Percentiles rank a stretch among this genome's conserved stretches.
Conservation (phyloP, 2,888 invertebrate species). For the Lithophane ornitopus region DNA sequence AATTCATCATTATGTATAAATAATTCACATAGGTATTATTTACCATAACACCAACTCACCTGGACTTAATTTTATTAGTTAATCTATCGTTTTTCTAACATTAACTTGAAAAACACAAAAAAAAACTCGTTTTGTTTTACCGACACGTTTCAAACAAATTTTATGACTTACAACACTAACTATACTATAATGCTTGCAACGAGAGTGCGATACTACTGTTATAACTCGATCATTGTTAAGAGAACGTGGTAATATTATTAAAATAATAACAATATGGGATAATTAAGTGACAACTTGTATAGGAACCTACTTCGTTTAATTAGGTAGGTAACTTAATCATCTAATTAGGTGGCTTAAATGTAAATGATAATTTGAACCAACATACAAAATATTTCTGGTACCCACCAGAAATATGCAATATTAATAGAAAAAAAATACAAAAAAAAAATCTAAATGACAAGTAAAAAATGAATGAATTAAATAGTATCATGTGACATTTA, state of each 20-base stretch:
- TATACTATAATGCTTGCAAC: not conserved
- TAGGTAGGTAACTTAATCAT: conserved; percentile 10
- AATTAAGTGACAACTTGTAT: conserved; percentile 11
- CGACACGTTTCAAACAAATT: not conserved
- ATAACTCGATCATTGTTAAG: conserved; percentile 29
- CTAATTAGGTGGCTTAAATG: not conserved
- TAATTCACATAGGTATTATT: not conserved
- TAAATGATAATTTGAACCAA: not conserved
- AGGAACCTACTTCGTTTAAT: not conserved
- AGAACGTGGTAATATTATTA: conserved; percentile 19
- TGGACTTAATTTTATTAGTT: too few species aligned
- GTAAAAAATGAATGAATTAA: not conserved
- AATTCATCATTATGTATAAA: too few species aligned
- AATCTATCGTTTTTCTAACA: too few species aligned
- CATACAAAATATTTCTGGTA: not conserved
- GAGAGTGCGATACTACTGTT: not conserved
- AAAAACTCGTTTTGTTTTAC: not conserved
- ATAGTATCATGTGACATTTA: not conserved
- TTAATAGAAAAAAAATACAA: not conserved
- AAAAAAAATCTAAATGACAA: not conserved
- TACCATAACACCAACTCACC: conserved; percentile 3
- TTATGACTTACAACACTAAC: not conserved
- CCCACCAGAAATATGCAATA: not conserved
- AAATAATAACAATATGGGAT: conserved; percentile 38
- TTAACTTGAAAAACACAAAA: too few species aligned